Evolutionary conservation across 35 echinoderm and acorn worm genomes (phyloP), one percentile per base, ranked within the genome.

Genomic region (Ophioderma brevispina): DNA sequence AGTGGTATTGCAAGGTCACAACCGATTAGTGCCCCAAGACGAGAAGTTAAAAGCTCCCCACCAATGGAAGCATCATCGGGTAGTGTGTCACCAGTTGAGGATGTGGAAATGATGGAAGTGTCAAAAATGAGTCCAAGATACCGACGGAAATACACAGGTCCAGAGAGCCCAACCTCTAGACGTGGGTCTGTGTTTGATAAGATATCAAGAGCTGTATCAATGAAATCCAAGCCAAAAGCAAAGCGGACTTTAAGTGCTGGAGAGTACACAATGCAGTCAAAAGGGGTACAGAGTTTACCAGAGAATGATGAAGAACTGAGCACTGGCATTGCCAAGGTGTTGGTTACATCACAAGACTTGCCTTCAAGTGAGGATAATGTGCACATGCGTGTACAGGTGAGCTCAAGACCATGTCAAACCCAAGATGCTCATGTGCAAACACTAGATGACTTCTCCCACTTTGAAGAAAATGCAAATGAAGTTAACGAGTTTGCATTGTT

Each of bases 111-210:
- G 81, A 76, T 36, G 31, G 82, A 91, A 82, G 79, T 64, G 36
- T 70, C 59, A 18, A 37, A 36, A 13, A 31, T 59, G 43, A 85
- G 83, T 37, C 52, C 83, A 13, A 85, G 63, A 55, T 85, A 37
- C 31, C 33, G 46, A 34, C 35, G 83, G 50, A 59, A 59, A 36
- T 64, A 85, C 33, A 59, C 49, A 25, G 52, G 46, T 0, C 35
- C 63, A 35, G 83, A 85, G 43, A 85, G 83, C 31, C 83, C 83
- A 64, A 59, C 49, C 52, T 85, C 83, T 0, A 85, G 70, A 64
- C 49, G 81, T 6, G 82, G 70, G 21, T 85, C 90, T 21, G 90
- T 91, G 37, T 64, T 91, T 38, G 90, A 91, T 75, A 91, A 91
- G 46, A 85, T 91, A 32, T 85, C 90, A 37, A 40, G 82, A 34